phyloP scores from a whole-genome alignment of 1,140 invertebrate genomes.

The Scaptomyza montana region DNA sequence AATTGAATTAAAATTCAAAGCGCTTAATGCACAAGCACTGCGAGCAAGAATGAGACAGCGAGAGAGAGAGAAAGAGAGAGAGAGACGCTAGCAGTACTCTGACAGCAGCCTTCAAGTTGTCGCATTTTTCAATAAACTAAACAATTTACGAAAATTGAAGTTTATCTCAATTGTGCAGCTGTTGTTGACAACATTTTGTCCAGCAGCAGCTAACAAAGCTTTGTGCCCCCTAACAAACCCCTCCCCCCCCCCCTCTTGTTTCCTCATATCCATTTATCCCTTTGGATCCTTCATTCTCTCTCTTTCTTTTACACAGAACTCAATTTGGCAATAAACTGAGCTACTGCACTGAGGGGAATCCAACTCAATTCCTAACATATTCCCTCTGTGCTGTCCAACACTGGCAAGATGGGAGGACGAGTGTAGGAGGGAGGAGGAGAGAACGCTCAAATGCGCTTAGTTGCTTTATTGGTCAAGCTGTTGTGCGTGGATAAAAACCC shows the following conservation, averaged over 20 bases:
- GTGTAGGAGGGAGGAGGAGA: conserved; percentile 11
- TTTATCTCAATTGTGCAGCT: conserved; percentile 82
- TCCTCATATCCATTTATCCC: neutral
- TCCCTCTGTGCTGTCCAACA: conserved; percentile 18
- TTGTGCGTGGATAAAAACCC: conserved; percentile 81
- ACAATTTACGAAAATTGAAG: conserved; percentile 83
- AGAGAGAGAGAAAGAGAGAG: neutral
- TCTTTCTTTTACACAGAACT: conserved; percentile 58
- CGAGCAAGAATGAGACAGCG: neutral
- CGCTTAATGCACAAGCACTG: conserved; percentile 40
- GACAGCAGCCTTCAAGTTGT: conserved; percentile 71
- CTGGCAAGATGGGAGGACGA: neutral
- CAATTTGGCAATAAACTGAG: conserved; percentile 80
- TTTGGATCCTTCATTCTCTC: neutral
- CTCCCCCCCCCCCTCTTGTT: neutral
- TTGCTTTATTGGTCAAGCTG: conserved; percentile 82
- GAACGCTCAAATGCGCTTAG: conserved; percentile 77
- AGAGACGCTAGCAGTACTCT: neutral
- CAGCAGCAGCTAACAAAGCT: conserved; percentile 66
- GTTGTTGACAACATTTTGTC: conserved; percentile 76
- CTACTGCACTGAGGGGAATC: conserved; percentile 34
- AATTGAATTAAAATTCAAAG: conserved; percentile 83
- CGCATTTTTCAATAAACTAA: conserved; percentile 83
- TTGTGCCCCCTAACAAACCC: conserved; percentile 34
- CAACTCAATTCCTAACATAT: conserved; percentile 26